Percentiles rank a stretch among this genome's conserved stretches.
phyloP scores from a whole-genome alignment of 2,888 invertebrate genomes.

The Himalopsyche japonica region DNA sequence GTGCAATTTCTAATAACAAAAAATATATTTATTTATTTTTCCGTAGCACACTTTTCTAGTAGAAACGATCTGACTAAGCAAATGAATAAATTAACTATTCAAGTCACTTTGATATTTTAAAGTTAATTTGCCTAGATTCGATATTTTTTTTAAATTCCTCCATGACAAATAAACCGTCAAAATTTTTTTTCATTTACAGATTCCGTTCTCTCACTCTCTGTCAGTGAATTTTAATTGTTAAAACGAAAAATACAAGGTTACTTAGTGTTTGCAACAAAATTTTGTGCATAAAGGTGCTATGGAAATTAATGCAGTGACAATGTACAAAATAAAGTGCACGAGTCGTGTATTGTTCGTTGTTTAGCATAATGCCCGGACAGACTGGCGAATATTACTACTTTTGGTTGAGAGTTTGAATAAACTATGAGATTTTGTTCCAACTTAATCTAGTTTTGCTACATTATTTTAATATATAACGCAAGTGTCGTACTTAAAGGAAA shows the following conservation, averaged over 20 bases:
- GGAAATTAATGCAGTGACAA: background rate
- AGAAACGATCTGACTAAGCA: too few species aligned
- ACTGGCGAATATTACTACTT: constrained; percentile 20
- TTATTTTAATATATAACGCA: background rate
- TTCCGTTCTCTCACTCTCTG: too few species aligned
- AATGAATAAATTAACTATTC: too few species aligned
- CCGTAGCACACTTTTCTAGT: too few species aligned
- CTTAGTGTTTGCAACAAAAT: background rate
- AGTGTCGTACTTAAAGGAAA: background rate
- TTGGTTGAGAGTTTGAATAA: constrained; percentile 20
- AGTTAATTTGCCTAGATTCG: too few species aligned
- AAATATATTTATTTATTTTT: too few species aligned
- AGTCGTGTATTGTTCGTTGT: constrained; percentile 9
- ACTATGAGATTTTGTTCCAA: constrained; percentile 31
- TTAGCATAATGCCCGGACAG: constrained; percentile 33
- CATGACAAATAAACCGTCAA: too few species aligned
- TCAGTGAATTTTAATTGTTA: too few species aligned
- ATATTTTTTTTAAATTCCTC: too few species aligned
- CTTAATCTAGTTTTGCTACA: constrained; percentile 23
- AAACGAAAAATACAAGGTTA: background rate
- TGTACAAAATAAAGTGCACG: constrained; percentile 5
- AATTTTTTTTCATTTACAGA: too few species aligned
- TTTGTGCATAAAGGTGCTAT: background rate
- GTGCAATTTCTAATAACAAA: too few species aligned
- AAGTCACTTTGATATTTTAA: too few species aligned